These are phyloP conservation scores for Bufotes viridis DNA, from an alignment of 2,797 vertebrate genomes.

Conservation along the genomic window DNA sequence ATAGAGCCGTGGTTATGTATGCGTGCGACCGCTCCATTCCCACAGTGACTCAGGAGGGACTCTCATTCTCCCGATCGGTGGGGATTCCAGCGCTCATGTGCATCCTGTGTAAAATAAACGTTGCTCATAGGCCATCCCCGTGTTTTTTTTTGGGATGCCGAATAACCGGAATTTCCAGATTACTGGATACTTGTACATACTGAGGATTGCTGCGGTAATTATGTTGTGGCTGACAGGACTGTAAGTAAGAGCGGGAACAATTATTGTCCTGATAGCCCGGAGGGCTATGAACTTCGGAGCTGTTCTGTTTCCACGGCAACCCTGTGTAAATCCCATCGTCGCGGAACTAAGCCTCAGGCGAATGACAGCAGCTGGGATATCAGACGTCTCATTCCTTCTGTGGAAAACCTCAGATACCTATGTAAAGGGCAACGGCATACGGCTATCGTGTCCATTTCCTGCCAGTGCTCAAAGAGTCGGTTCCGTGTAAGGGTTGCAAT, in stretches of 20 bases:
- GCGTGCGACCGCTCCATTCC: too few species aligned
- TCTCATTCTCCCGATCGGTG: too few species aligned
- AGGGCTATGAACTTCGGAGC: not conserved
- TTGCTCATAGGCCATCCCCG: too few species aligned
- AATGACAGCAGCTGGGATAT: not conserved
- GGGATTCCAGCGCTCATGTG: too few species aligned
- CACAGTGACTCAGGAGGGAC: too few species aligned
- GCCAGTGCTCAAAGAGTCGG: not conserved
- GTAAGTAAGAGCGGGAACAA: not conserved
- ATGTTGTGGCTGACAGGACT: slow-evolving; percentile 7
- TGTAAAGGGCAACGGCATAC: not conserved
- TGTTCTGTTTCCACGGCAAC: slow-evolving; percentile 8
- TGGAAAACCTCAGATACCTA: not conserved
- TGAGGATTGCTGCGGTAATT: not conserved
- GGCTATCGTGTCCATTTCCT: too few species aligned
- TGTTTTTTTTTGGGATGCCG: too few species aligned
- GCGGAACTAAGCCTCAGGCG: not conserved
- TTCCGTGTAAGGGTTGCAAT: not conserved
- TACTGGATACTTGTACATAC: too few species aligned
- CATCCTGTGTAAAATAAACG: too few species aligned
- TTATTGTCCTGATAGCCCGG: slow-evolving; percentile 17
- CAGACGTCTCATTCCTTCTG: not conserved
- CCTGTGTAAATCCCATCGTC: not conserved
- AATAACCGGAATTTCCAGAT: too few species aligned
- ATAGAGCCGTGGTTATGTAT: too few species aligned